phyloP scores from a whole-genome alignment of 1,140 invertebrate genomes.

The Probaryconus sp. region DNA sequence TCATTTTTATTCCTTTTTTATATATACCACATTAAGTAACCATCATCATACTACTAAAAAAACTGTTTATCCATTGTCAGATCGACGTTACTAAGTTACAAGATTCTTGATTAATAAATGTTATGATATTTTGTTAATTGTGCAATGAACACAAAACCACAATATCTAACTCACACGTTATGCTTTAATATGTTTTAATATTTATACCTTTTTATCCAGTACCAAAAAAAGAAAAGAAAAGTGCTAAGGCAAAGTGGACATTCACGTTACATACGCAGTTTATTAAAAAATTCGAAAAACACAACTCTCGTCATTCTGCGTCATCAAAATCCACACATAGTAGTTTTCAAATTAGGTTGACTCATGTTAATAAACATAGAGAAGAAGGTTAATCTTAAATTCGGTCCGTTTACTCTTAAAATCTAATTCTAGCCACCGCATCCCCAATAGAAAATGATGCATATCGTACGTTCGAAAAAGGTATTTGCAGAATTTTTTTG shows the following conservation, averaged over 20 bases:
- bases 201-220: conserved; percentile 70
- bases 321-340: conserved; percentile 8
- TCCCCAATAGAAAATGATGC: too few relatives aligned
- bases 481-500: too few relatives aligned
- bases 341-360: background rate
- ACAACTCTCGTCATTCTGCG: too few relatives aligned
- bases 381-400: conserved; percentile 37
- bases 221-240: conserved; percentile 37
- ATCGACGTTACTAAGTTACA: conserved; percentile 69
- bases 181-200: too few relatives aligned
- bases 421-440: conserved; percentile 19
- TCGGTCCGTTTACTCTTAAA: conserved; percentile 37
- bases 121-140: too few relatives aligned
- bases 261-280: conserved; percentile 27
- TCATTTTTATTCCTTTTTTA: too few relatives aligned
- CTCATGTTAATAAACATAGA: conserved; percentile 21
- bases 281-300: conserved; percentile 34
- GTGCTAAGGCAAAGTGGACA: conserved; percentile 15
- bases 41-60: conserved; percentile 36
- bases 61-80: conserved; percentile 39
- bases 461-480: too few relatives aligned
- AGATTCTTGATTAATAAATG: conserved; percentile 34
- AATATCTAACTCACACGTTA: background rate
- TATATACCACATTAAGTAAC: conserved; percentile 11
- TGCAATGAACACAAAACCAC: conserved; percentile 6